Evolutionary conservation across 2,888 invertebrate species (phyloP).

Genomic region (Petrophora chlorosata): DNA sequence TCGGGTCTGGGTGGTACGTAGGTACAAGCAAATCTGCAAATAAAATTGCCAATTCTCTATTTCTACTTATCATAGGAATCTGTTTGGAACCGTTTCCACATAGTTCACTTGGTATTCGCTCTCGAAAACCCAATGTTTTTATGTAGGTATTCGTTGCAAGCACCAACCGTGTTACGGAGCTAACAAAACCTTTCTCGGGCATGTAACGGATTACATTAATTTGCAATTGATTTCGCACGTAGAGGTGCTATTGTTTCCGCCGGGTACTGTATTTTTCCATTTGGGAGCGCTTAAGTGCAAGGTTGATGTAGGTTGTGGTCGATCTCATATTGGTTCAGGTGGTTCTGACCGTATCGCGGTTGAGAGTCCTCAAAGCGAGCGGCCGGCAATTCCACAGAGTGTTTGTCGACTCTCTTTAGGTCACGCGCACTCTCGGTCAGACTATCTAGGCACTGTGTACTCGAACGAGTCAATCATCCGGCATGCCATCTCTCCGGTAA

Average conservation of each 20-base stretch:
- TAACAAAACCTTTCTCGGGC: conserved; percentile 48
- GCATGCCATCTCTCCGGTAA: conserved; percentile 23
- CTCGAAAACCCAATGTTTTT: conserved; percentile 27
- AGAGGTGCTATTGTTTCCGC: conserved; percentile 62
- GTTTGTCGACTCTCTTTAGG: conserved; percentile 37
- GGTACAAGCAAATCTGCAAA: no score
- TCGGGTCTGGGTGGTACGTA: no score
- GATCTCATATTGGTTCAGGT: conserved; percentile 52
- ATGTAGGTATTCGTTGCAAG: conserved; percentile 32
- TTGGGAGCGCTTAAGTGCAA: conserved; percentile 46
- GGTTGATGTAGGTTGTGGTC: conserved; percentile 71
- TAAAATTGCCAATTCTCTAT: no score
- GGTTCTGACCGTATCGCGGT: conserved; percentile 53
- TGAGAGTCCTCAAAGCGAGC: conserved; percentile 46
- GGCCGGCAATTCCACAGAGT: conserved; percentile 35
- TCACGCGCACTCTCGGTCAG: conserved; percentile 25
- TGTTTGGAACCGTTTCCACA: conserved; percentile 1
- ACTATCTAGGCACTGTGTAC: conserved; percentile 26
- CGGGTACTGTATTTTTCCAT: conserved; percentile 63
- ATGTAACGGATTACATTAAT: conserved; percentile 66
- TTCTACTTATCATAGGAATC: no score
- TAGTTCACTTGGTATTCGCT: conserved; percentile 15
- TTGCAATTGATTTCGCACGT: conserved; percentile 68
- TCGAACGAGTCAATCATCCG: conserved; percentile 31
- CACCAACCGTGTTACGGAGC: conserved; percentile 36